Conservation (phyloP, 2,113 vertebrate species). For the Carassius carassius region DNA sequence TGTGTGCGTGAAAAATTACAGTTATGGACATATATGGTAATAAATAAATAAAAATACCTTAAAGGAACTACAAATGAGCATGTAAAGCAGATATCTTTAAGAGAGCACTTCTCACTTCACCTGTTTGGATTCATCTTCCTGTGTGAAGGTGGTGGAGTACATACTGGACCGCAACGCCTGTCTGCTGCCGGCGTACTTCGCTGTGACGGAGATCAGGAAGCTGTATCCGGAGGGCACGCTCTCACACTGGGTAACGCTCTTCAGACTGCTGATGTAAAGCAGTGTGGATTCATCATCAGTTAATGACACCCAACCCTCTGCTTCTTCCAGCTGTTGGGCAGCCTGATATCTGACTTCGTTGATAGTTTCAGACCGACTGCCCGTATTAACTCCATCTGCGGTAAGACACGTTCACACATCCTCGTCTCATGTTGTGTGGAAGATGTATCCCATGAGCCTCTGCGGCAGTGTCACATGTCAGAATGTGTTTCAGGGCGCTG, state of each 20-base stretch:
- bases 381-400: slow-evolving; percentile 98
- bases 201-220: slow-evolving; percentile 95
- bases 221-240: slow-evolving; percentile 95
- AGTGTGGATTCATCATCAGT: not conserved
- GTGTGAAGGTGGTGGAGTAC: slow-evolving; percentile 91
- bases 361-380: slow-evolving; percentile 98
- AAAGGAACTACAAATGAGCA: no score
- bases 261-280: not conserved
- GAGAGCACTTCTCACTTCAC: no score
- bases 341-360: slow-evolving; percentile 95
- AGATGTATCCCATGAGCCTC: not conserved
- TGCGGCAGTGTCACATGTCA: not conserved
- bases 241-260: slow-evolving; percentile 88
- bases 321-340: slow-evolving; percentile 85
- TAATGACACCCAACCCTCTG: not conserved
- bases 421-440: not conserved
- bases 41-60: no score
- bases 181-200: slow-evolving; percentile 95
- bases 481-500: slow-evolving; percentile 82
- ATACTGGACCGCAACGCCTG: slow-evolving; percentile 97
- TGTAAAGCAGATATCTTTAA: no score
- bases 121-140: not conserved
- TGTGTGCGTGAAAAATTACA: no score
- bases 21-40: no score
- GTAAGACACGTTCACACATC: slow-evolving; percentile 73